Conservation (phyloP, 92 coral and sea anemone genomes). For the Heteractis magnifica region DNA sequence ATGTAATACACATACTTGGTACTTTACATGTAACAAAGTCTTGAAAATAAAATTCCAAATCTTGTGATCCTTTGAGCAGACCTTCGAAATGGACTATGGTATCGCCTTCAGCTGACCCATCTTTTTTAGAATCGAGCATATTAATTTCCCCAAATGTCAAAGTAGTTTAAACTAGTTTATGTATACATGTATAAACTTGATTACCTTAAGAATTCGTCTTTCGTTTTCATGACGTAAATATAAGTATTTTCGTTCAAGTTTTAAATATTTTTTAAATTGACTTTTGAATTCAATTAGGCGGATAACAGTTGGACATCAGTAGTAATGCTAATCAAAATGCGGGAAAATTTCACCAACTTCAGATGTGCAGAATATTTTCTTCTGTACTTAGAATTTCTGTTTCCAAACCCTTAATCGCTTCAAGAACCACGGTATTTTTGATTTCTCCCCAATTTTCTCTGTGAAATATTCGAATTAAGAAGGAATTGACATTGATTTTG, state of each 20-base stretch:
- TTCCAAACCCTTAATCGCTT: no score
- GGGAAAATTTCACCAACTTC: not conserved
- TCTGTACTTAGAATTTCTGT: not conserved
- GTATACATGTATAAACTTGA: not conserved
- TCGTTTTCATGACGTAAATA: not conserved
- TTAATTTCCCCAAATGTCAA: not conserved
- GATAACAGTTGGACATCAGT: not conserved
- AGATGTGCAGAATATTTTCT: not conserved
- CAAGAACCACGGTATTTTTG: no score
- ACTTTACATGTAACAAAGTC: not conserved
- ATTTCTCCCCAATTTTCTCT: not conserved
- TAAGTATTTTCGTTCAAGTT: not conserved
- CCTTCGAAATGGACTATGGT: not conserved
- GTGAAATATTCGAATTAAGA: not conserved
- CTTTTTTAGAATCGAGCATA: not conserved
- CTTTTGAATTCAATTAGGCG: not conserved
- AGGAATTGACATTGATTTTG: not conserved
- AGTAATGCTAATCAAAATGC: not conserved
- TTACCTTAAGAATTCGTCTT: not conserved
- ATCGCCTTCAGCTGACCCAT: no score
- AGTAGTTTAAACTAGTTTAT: not conserved
- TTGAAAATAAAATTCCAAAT: not conserved
- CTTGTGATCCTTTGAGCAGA: not conserved
- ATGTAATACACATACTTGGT: conserved; percentile 14
- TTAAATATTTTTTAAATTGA: not conserved